Conservation (phyloP, 2,888 invertebrate genomes). For the Strigamia maritima region DNA sequence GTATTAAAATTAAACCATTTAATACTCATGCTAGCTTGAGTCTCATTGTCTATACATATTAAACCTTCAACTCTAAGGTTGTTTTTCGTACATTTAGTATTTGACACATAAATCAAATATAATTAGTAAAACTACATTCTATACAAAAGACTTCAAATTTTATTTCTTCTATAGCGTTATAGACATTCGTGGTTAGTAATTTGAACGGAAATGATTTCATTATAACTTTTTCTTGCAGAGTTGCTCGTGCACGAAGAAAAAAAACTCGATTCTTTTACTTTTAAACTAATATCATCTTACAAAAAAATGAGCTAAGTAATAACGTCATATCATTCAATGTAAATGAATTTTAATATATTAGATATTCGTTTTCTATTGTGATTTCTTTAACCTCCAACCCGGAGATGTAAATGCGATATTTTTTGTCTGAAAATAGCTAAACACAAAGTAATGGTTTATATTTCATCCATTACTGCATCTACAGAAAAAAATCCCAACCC, state of each 20-base stretch:
- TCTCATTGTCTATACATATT: too few relatives aligned
- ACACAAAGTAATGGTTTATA: not conserved
- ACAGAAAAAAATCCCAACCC: not conserved
- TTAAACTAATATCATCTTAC: slow-evolving; percentile 18
- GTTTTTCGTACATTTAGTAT: too few relatives aligned
- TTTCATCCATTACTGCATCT: not conserved
- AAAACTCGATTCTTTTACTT: not conserved
- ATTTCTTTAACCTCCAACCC: slow-evolving; percentile 31
- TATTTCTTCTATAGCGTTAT: too few relatives aligned
- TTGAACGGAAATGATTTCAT: not conserved
- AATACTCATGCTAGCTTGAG: too few relatives aligned
- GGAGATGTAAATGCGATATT: slow-evolving; percentile 10
- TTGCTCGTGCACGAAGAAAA: not conserved
- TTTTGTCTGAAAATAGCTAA: slow-evolving; percentile 17
- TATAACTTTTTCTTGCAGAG: not conserved
- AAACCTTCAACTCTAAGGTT: too few relatives aligned
- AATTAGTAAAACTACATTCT: too few relatives aligned
- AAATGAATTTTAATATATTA: slow-evolving; percentile 9
- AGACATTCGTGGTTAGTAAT: too few relatives aligned
- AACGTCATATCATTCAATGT: slow-evolving; percentile 10
- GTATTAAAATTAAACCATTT: too few relatives aligned
- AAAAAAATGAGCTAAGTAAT: not conserved
- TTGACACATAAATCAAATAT: too few relatives aligned
- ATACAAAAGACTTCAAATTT: too few relatives aligned
- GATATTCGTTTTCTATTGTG: slow-evolving; percentile 16